These are phyloP conservation scores for Notiomystis cincta DNA, from an alignment of 2,113 vertebrate genomes.

Conservation along the genomic window DNA sequence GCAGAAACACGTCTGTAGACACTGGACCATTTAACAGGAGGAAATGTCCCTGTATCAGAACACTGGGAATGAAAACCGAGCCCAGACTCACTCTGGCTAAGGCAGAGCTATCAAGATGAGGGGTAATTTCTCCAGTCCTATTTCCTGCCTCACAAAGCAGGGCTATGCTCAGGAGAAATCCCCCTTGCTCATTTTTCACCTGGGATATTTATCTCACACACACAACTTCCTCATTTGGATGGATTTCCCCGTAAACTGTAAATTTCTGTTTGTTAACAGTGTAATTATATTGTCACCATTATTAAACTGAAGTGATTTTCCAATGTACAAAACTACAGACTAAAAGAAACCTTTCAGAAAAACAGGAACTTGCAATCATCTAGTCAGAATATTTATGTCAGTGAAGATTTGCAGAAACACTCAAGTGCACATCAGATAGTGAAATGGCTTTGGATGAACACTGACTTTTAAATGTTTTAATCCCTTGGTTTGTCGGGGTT, in stretches of 20 bases:
- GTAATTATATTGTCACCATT: not conserved
- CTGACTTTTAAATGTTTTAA: not conserved
- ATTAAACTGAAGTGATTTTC: not conserved
- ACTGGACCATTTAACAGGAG: rapidly evolving
- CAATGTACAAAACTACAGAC: not conserved
- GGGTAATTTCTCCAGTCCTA: not conserved
- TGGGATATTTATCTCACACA: not conserved
- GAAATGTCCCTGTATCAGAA: not conserved
- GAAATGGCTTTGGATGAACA: not conserved
- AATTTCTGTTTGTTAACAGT: not conserved
- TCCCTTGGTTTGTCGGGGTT: rapidly evolving
- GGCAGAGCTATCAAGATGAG: rapidly evolving
- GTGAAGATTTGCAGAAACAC: not conserved
- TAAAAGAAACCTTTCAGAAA: not conserved
- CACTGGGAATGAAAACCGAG: not conserved
- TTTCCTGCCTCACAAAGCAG: not conserved
- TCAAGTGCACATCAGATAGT: not conserved
- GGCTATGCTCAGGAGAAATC: not conserved
- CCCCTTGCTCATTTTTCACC: not conserved
- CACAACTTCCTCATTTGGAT: not conserved
- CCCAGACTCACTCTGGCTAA: rapidly evolving
- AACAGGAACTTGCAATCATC: not conserved
- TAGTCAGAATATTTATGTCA: not conserved
- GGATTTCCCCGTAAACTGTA: not conserved
- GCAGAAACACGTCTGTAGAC: rapidly evolving